Base-by-base conservation (phyloP, 2,888 invertebrate species). In the Tetrapedia diversipes region DNA sequence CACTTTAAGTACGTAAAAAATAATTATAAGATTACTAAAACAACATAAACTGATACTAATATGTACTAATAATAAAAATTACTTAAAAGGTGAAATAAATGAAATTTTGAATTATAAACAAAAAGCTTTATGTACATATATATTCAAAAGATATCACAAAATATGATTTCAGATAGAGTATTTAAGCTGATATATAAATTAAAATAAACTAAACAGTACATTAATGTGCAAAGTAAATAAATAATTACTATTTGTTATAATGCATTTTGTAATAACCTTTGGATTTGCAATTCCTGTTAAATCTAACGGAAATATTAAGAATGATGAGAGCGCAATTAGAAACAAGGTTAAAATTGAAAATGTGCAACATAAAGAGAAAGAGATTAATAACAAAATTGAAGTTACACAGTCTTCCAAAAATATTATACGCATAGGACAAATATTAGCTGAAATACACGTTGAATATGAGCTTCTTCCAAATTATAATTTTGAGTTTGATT, bases 201-300 rank as follows among this genome's bases (percentile, higher is more conserved):
- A 4, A 16, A n/a, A 49, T 22, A n/a, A 61, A 19, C 0, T 59
- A 24, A 51, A 16, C 2, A 0, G 6, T 37, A 14, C 24, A 11
- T 34, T 49, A 47, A 32, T 45, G 6, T 59, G 16, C 27, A 19
- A 34, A 54, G 16, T 24, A n/a, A 19, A 4, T 27, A 53, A 16
- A 6, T 39, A 53, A 29, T 51, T 43, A n/a, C 22, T 7, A 43
- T 14, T 3, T 0, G 4, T 37, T 19, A 29, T 1, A 22, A 78
- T 78, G 77, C 77, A 76, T 66, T 66, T 78, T 57, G 8, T 76
- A 53, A 41, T 76, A 27, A 78, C 77, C 11, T 78, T 78, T 29
- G 76, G 61, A 41, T 78, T 78, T 39, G 41, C 43, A 32, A 27
- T 78, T 66, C 24, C 61, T 10, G 27, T n/a, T 4, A 57, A 45